Evolutionary conservation across 2,797 vertebrate species (phyloP).

Genomic region (Ispidina picta): DNA sequence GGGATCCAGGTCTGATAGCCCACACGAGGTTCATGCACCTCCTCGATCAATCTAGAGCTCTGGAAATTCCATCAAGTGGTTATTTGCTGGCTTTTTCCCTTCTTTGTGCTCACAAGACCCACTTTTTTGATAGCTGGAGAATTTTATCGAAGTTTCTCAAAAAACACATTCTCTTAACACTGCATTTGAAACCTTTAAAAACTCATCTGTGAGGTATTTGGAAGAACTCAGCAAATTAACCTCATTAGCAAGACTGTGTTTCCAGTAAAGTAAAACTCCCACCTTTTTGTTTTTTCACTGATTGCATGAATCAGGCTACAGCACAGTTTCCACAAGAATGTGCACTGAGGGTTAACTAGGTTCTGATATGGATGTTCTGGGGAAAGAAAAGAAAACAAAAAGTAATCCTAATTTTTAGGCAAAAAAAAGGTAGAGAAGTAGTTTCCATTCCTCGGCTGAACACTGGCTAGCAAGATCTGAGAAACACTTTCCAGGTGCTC

Average conservation of each 20-base stretch:
- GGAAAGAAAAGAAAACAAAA: neutral
- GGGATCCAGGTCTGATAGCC: conserved; percentile 46
- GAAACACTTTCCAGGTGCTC: neutral
- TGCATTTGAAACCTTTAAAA: conserved; percentile 18
- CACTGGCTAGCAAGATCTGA: neutral
- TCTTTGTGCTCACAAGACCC: conserved; percentile 42
- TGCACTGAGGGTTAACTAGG: neutral
- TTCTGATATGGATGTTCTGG: conserved; percentile 39
- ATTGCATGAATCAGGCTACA: neutral
- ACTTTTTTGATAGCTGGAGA: conserved; percentile 30
- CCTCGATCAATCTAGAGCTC: conserved; percentile 16
- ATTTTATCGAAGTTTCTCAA: neutral
- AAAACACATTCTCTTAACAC: neutral
- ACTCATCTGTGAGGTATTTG: conserved; percentile 24
- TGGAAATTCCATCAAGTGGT: conserved; percentile 50
- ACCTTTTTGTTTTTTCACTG: conserved; percentile 1
- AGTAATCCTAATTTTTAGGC: neutral
- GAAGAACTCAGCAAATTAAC: conserved; percentile 23
- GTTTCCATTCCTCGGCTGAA: neutral
- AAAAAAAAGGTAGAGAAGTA: neutral
- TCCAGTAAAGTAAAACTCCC: neutral
- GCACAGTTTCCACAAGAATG: neutral
- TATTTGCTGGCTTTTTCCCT: conserved; percentile 62
- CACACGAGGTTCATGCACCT: neutral
- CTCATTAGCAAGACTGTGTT: neutral